Conservation (phyloP, 2,113 vertebrate genomes). For the Patagioenas fasciata region DNA sequence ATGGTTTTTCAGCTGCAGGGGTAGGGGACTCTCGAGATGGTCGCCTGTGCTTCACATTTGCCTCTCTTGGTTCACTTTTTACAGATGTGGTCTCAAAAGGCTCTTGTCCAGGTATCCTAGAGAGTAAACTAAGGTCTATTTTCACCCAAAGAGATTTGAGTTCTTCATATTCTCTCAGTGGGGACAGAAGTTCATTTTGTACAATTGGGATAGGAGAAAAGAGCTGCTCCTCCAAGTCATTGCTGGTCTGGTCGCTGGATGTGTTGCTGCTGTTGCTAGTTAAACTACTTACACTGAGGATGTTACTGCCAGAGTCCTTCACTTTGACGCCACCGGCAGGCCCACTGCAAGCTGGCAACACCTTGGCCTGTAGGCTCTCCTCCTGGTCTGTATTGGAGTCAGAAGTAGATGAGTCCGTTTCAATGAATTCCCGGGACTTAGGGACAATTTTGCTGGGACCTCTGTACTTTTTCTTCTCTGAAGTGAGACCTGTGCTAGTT, state of each 20-base stretch:
- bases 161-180: conserved; percentile 85
- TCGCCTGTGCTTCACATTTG: conserved; percentile 80
- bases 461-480: conserved; percentile 92
- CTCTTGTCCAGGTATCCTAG: conserved; percentile 83
- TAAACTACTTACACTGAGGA: conserved; percentile 81
- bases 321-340: conserved; percentile 65
- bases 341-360: conserved; percentile 72
- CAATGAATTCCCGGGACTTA: conserved; percentile 95
- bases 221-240: conserved; percentile 80
- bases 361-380: conserved; percentile 82
- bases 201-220: conserved; percentile 78
- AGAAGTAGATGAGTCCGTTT: conserved; percentile 93
- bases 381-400: conserved; percentile 94
- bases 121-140: conserved; percentile 88
- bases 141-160: conserved; percentile 93
- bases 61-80: conserved; percentile 79
- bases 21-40: conserved; percentile 80
- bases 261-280: conserved; percentile 75
- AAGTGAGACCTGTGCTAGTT: conserved; percentile 69
- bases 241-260: conserved; percentile 82
- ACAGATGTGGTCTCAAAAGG: conserved; percentile 60
- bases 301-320: conserved; percentile 76
- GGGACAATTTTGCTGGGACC: conserved; percentile 90
- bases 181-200: conserved; percentile 85
- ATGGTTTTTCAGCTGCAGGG: conserved; percentile 78